Base-by-base conservation (phyloP, 2,797 vertebrate genomes). In the Megalops cyprinoides region DNA sequence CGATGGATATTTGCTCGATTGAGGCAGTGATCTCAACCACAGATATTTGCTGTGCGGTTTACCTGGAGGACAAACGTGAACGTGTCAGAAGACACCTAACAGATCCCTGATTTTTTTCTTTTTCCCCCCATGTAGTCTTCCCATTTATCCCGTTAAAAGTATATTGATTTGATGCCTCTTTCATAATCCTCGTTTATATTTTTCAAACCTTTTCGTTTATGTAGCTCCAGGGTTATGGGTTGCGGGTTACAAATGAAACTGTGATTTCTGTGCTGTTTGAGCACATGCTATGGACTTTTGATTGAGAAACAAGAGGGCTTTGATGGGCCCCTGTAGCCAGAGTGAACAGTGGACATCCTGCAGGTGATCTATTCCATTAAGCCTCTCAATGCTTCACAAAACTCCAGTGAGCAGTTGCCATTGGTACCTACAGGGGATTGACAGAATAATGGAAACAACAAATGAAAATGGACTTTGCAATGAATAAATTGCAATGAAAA, bases 1-100 rank as follows among this genome's bases (percentile, higher is more conserved):
- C 60, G 75, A 78, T 44, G 67, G 60, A 71, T 48, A 81, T 78
- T 78, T 67, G 6, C n/a, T 44, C 42, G 18, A 75, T 58, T 46
- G 34, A 53, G 31, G 46, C 44, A 78, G 51, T 44, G 9, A 80
- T 53, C 34, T 56, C 42, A 37, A 42, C 31, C 62, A 23, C 12
- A 25, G 39, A 28, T 60, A 60, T 18, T 77, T 58, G 58, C 53
- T 12, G 20, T 58, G 23, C n/a, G 20, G 51, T 77, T 58, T 77
- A 28, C 28, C 77, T 34, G 28, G 46, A 34, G 34, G 14, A 49
- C 56, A 78, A 9, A 4, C 31, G 58, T 60, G 9, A 25, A 14
- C 28, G 20, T 65, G 62, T 37, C 62, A 20, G 31, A 37, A 14
- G 31, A 37, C 3, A 18, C 60, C 28, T 14, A 65, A 18, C 60